Evolutionary conservation across 2,113 vertebrate species (phyloP).

Genomic region (Mesoclemmys tuberculata): DNA sequence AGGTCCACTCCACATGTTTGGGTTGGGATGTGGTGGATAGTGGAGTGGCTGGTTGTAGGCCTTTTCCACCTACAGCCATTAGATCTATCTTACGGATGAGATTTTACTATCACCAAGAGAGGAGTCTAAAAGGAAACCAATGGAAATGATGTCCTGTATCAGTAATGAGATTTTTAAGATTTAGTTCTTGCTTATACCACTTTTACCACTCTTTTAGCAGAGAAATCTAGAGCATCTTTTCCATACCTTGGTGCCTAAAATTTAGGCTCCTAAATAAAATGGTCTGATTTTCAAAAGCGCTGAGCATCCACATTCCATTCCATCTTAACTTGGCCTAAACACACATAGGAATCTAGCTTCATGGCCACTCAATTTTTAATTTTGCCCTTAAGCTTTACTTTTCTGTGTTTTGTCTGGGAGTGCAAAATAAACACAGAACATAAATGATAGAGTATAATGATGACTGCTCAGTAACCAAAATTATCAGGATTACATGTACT

Average conservation of each 20-base stretch:
- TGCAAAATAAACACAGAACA: neutral
- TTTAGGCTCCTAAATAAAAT: neutral
- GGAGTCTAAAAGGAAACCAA: accelerated
- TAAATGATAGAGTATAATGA: accelerated
- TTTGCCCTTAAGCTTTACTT: neutral
- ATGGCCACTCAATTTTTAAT: neutral
- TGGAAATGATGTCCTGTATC: accelerated
- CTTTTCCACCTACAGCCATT: neutral
- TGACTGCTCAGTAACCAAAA: neutral
- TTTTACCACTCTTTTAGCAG: neutral
- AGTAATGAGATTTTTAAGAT: neutral
- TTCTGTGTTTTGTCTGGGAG: neutral
- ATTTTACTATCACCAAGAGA: neutral
- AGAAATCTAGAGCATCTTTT: neutral
- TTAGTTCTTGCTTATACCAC: neutral
- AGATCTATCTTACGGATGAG: neutral
- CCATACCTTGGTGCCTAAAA: neutral
- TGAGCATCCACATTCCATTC: accelerated
- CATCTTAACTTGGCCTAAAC: neutral
- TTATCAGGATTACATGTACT: neutral
- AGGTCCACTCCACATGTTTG: neutral
- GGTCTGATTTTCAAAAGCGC: neutral
- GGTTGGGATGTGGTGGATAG: neutral
- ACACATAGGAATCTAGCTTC: neutral
- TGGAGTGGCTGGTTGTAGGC: neutral